Evolutionary conservation across 2,797 vertebrate genomes (phyloP).

Genomic region (Hipposideros larvatus): DNA sequence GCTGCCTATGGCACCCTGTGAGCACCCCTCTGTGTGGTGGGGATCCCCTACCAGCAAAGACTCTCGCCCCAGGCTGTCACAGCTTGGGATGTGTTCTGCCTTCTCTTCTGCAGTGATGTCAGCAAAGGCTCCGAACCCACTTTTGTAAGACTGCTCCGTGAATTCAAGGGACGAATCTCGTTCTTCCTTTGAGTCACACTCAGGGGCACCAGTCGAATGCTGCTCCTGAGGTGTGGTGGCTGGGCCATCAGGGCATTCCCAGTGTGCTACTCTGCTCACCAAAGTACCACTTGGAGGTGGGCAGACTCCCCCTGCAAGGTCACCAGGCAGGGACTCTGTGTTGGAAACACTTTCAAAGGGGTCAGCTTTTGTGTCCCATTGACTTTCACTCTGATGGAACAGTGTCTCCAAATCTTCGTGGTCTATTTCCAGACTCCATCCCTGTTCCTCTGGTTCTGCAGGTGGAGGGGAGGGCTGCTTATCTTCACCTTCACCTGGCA

Average conservation of each 20-base stretch:
- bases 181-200: background rate
- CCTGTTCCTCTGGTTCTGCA: constrained; percentile 81
- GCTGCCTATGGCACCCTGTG: background rate
- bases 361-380: constrained; percentile 88
- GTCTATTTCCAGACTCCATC: constrained; percentile 87
- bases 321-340: constrained; percentile 84
- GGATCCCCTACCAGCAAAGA: background rate
- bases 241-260: constrained; percentile 52
- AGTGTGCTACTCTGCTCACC: background rate
- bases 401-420: constrained; percentile 89
- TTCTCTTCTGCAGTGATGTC: background rate
- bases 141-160: constrained; percentile 23
- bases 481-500: constrained; percentile 86
- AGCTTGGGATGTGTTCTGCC: background rate
- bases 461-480: constrained; percentile 82
- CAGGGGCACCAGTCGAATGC: background rate
- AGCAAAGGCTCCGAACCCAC: background rate
- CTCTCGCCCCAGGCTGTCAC: background rate
- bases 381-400: constrained; percentile 89
- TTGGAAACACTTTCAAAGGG: constrained; percentile 88
- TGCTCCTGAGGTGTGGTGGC: background rate
- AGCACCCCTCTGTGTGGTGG: background rate
- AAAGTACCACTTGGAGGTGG: constrained; percentile 67
- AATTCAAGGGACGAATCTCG: constrained; percentile 62
- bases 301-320: constrained; percentile 73